Percentiles rank a stretch among this genome's conserved stretches.
These are phyloP conservation scores for Zoanthus gigantus DNA, from an alignment of 92 coral and sea anemone genomes.

Conservation along the genomic window DNA sequence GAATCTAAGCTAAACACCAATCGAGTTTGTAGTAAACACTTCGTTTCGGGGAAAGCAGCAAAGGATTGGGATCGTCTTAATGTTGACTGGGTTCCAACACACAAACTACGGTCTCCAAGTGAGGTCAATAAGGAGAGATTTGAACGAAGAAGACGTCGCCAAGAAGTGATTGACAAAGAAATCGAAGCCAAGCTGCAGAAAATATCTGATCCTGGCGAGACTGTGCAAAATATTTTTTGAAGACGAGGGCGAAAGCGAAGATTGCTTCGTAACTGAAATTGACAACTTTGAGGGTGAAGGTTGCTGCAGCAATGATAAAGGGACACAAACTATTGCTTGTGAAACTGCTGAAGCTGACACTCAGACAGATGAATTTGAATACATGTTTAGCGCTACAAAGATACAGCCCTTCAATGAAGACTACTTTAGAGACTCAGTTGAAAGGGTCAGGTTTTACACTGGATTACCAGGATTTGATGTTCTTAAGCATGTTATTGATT, in stretches of 20 bases:
- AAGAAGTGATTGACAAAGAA: not conserved
- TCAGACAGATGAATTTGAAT: conserved; percentile 46
- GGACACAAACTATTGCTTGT: not conserved
- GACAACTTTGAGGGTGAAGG: not conserved
- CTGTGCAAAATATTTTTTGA: not conserved
- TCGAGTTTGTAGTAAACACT: conserved; percentile 4
- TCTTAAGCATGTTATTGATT: not conserved
- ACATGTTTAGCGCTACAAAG: conserved; percentile 47
- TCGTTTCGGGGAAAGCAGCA: not conserved
- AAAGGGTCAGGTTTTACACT: not conserved
- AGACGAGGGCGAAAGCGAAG: not conserved
- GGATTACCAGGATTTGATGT: not conserved
- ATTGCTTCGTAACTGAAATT: not conserved
- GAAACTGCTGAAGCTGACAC: not conserved
- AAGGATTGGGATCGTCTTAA: not conserved
- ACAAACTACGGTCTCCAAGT: not conserved
- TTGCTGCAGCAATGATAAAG: not conserved
- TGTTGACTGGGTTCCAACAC: not conserved
- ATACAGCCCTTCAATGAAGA: not conserved
- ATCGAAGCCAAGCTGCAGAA: not conserved
- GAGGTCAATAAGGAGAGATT: not conserved
- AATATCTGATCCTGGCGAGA: not conserved
- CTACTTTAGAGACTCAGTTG: not conserved
- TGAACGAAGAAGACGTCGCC: not conserved
- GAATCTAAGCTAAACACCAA: not conserved